Conservation (phyloP, 1,140 invertebrate species). For the Drosophila baimaii region DNA sequence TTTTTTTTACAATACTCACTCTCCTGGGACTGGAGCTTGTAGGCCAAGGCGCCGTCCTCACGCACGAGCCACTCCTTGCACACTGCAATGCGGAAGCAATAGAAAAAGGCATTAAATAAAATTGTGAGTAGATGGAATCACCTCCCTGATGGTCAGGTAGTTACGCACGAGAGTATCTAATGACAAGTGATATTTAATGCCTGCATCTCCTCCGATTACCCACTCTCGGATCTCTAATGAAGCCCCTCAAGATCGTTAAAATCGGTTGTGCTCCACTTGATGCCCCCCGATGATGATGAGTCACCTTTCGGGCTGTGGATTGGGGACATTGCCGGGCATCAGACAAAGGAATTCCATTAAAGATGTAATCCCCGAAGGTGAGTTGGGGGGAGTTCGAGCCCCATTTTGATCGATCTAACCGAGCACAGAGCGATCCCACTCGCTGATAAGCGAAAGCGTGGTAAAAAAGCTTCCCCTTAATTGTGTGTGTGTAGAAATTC, state of each 20-base stretch:
- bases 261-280: slow-evolving; percentile 48
- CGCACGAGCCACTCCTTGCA: slow-evolving; percentile 96
- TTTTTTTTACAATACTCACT: slow-evolving; percentile 86
- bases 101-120: slow-evolving; percentile 19
- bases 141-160: slow-evolving; percentile 50
- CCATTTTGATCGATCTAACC: slow-evolving; percentile 70
- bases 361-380: slow-evolving; percentile 59
- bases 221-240: slow-evolving; percentile 62
- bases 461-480: slow-evolving; percentile 59
- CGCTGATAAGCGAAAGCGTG: slow-evolving; percentile 76
- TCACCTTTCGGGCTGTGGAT: slow-evolving; percentile 49
- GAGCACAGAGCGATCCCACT: slow-evolving; percentile 42
- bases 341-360: slow-evolving; percentile 77
- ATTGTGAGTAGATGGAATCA: slow-evolving; percentile 46
- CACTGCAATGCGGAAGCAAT: slow-evolving; percentile 86
- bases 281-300: slow-evolving; percentile 54
- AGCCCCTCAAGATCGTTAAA: slow-evolving; percentile 56
- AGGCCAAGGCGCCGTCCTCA: slow-evolving; percentile 95
- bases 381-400: not conserved
- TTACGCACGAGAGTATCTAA: slow-evolving; percentile 54
- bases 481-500: slow-evolving; percentile 53
- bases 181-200: slow-evolving; percentile 59
- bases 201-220: slow-evolving; percentile 61
- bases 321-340: slow-evolving; percentile 29
- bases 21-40: slow-evolving; percentile 95